A percentile compares a stretch with the other conserved stretches of the same genome.
These are phyloP conservation scores for Dicentrarchus labrax DNA, from an alignment of 2,113 vertebrate species.

Conservation along the genomic window DNA sequence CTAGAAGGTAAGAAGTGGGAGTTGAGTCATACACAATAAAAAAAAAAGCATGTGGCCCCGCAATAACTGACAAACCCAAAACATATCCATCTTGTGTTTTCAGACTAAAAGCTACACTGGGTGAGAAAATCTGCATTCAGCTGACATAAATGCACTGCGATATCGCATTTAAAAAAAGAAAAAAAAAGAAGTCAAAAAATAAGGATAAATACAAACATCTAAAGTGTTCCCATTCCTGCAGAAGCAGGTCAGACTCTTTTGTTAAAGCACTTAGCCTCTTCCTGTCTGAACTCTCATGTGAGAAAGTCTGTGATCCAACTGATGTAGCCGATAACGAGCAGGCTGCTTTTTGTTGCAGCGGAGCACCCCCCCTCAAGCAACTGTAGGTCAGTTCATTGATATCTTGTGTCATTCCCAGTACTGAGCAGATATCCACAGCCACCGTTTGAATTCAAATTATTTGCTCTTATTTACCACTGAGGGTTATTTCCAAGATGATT, in stretches of 20 bases:
- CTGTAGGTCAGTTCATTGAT: constrained; percentile 47
- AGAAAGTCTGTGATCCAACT: constrained; percentile 21
- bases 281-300: neutral
- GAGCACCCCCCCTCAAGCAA: constrained; percentile 34
- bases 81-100: neutral
- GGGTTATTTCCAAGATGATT: constrained; percentile 55
- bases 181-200: constrained; percentile 19
- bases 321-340: constrained; percentile 32
- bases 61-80: neutral
- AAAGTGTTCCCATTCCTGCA: neutral
- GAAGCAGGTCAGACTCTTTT: constrained; percentile 15
- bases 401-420: constrained; percentile 24
- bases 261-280: constrained; percentile 21
- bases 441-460: constrained; percentile 49
- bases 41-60: neutral
- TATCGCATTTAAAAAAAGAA: neutral
- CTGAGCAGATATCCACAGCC: constrained; percentile 26
- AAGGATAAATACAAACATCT: constrained; percentile 4
- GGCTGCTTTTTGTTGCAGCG: constrained; percentile 31
- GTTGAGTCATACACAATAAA: neutral
- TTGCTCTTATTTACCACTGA: constrained; percentile 36
- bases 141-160: neutral
- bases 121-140: constrained; percentile 9
- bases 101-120: neutral
- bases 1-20: neutral